phyloP scores from a whole-genome alignment of 2,113 vertebrate genomes.

The Stegastes partitus region DNA sequence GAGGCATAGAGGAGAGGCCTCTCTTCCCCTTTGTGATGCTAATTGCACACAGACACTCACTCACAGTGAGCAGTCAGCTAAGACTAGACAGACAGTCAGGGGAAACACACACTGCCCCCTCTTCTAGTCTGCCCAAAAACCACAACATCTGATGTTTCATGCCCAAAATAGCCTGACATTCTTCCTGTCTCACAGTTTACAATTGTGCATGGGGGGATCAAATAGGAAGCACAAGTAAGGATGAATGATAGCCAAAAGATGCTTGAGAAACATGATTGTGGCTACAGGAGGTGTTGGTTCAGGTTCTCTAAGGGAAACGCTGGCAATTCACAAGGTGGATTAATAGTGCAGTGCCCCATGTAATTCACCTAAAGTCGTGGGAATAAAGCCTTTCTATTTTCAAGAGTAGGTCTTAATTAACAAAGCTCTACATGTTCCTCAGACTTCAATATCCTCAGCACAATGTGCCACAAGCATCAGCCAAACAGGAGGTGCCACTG shows the following conservation, averaged over 20 bases:
- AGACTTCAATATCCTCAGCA: slow-evolving; percentile 61
- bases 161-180: slow-evolving; percentile 68
- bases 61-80: slow-evolving; percentile 69
- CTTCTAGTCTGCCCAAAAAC: slow-evolving; percentile 60
- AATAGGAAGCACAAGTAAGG: slow-evolving; percentile 56
- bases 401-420: slow-evolving; percentile 78
- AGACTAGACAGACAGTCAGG: slow-evolving; percentile 65
- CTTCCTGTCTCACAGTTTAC: slow-evolving; percentile 38
- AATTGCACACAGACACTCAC: slow-evolving; percentile 73
- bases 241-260: background rate
- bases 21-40: slow-evolving; percentile 68
- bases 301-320: slow-evolving; percentile 18
- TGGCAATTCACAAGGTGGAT: slow-evolving; percentile 54
- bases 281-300: background rate
- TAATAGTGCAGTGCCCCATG: slow-evolving; percentile 52
- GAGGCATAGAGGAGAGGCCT: slow-evolving; percentile 49
- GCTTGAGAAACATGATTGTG: background rate
- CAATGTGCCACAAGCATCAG: slow-evolving; percentile 42
- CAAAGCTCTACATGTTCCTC: slow-evolving; percentile 48
- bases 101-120: slow-evolving; percentile 66
- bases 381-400: slow-evolving; percentile 69
- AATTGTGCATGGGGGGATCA: slow-evolving; percentile 19
- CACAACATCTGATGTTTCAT: slow-evolving; percentile 77
- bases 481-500: slow-evolving; percentile 52
- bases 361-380: slow-evolving; percentile 59